phyloP scores from a whole-genome alignment of 1,140 invertebrate species.

The Euschistus heros region DNA sequence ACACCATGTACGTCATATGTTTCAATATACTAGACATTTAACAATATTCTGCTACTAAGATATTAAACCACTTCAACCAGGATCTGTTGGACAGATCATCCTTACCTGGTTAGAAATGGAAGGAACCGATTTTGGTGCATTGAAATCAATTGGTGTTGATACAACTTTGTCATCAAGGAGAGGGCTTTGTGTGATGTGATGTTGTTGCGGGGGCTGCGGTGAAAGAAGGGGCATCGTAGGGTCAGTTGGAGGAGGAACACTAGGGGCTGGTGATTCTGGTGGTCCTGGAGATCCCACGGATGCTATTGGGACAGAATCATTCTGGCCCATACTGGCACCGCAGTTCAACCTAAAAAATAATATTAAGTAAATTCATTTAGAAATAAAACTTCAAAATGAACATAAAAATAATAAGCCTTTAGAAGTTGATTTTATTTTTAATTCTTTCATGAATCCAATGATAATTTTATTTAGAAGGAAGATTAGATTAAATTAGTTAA shows the following conservation, averaged over 20 bases:
- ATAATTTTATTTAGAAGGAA: too few relatives aligned
- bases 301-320: conserved; percentile 49
- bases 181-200: conserved; percentile 37
- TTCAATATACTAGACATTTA: too few relatives aligned
- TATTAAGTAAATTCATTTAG: too few relatives aligned
- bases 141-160: conserved; percentile 38
- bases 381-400: too few relatives aligned
- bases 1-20: too few relatives aligned
- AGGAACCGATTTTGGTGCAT: conserved; percentile 42
- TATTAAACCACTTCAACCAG: too few relatives aligned
- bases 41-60: too few relatives aligned
- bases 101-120: conserved; percentile 40
- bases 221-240: conserved; percentile 62
- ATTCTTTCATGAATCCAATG: too few relatives aligned
- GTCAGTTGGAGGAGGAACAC: conserved; percentile 58
- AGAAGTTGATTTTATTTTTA: too few relatives aligned
- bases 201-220: conserved; percentile 38
- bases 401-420: too few relatives aligned
- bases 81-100: background rate
- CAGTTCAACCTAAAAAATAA: conserved; percentile 14
- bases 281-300: conserved; percentile 61
- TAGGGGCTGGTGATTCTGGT: conserved; percentile 64
- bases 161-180: conserved; percentile 37
- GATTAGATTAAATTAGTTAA: too few relatives aligned
- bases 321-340: conserved; percentile 25